Evolutionary conservation across 1,140 invertebrate genomes (phyloP), one percentile per base, ranked within the genome.

Genomic region (Antheraea pernyi): DNA sequence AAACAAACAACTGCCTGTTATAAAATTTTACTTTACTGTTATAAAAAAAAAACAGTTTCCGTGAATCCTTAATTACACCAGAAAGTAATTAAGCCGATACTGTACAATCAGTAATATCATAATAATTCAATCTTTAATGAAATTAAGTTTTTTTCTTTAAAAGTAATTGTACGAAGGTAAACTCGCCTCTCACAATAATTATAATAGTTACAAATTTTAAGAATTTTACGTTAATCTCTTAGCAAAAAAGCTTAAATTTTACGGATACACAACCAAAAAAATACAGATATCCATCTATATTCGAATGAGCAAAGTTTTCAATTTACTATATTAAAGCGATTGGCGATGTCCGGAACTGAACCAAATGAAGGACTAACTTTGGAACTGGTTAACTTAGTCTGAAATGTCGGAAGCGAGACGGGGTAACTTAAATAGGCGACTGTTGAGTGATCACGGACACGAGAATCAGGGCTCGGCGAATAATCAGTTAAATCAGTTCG

Each of bases 311-410:
- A 62, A 67, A 67, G 64, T 73, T 69, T 63, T 65, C 64, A 73
- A 69, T 63, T 69, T 48, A 68, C 68, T 65, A 62, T 69, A 68
- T 67, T 65, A 53, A 19, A 39, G 59, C 72, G 65, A 74, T 70
- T 70, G 69, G 53, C 65, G 68, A 70, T 67, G 63, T 75, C 71
- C 73, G 66, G 68, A 62, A 72, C 72, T 65, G 72, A 70, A 70
- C 58, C 71, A 77, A 77, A 78, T 72, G 77, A 70, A 73, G 73
- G 78, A 75, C 74, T 67, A 81, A 80, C 69, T 82, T 77, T 66
- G 69, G 19, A 75, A 71, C 65, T 68, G 67, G 69, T 67, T 74
- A 76, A 82, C 71, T 82, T 75, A 59, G 39, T 71, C 67, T 70
- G 70, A 67, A 67, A 76, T 60, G 37, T 59, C 58, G 61, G 63